A percentile compares a stretch with the other conserved stretches of the same genome.
These are phyloP conservation scores for Penaeus japonicus DNA, from an alignment of 1,140 invertebrate genomes.

Conservation along the genomic window DNA sequence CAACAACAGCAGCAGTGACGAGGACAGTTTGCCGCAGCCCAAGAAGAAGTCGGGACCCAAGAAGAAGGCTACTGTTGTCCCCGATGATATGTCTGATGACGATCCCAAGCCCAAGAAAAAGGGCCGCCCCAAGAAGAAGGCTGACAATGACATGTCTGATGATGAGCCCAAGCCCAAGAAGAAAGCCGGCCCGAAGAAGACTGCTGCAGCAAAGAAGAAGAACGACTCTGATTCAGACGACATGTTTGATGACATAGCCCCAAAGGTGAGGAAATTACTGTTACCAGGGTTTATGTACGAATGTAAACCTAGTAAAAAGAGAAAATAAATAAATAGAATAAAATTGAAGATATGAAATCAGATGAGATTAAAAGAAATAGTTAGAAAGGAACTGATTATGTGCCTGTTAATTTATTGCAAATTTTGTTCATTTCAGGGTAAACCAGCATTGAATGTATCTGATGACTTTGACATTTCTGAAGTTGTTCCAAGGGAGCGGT, in stretches of 20 bases:
- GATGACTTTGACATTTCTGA: neutral
- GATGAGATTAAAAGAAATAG: too few relatives aligned
- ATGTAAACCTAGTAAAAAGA: too few relatives aligned
- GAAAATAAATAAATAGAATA: too few relatives aligned
- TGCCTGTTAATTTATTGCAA: too few relatives aligned
- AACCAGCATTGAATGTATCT: neutral
- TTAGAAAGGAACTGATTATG: too few relatives aligned
- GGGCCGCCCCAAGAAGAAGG: constrained; percentile 39
- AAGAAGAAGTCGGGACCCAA: constrained; percentile 60
- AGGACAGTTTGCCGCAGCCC: constrained; percentile 44
- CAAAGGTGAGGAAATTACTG: constrained; percentile 43
- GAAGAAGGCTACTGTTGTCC: constrained; percentile 56
- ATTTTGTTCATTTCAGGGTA: constrained; percentile 8
- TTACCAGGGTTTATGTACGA: constrained; percentile 21
- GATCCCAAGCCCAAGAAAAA: constrained; percentile 57
- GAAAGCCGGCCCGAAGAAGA: constrained; percentile 55
- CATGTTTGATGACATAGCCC: neutral
- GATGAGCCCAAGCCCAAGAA: constrained; percentile 61
- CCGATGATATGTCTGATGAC: constrained; percentile 59
- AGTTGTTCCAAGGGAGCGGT: constrained; percentile 53
- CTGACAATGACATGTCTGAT: constrained; percentile 60
- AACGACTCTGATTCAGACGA: constrained; percentile 61
- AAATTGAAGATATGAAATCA: too few relatives aligned
- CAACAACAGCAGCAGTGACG: constrained; percentile 11
- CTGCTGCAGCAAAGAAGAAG: constrained; percentile 58